Evolutionary conservation across 2,888 invertebrate species (phyloP), one percentile per base, ranked within the genome.

Genomic region (Hedya salicella): DNA sequence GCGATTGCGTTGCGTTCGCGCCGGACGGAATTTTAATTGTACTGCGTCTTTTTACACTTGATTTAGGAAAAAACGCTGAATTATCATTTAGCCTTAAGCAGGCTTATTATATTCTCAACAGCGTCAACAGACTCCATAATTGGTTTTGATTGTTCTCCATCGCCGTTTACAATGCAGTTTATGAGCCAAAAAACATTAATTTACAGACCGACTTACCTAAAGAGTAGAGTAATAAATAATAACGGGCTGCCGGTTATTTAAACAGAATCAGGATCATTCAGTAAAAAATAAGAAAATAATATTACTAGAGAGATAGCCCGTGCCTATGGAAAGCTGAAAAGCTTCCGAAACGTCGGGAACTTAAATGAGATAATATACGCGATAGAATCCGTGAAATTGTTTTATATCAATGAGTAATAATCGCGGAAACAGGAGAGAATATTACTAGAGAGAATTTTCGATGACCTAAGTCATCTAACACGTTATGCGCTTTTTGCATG

Each of bases 11-110:
- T 77, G 73, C 73, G 62, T 57, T 72, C 70, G 73, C 71, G 67
- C 59, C 73, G 75, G 74, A 72, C 77, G 74, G 81, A 78, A 81
- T 83, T 77, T 81, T 82, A 82, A 81, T 80, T 79, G 74, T 76
- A 73, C 71, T 68, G 67, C 67, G 69, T 62, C 57, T 67, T 67
- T 68, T 75, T 76, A 46, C 44, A 32, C 39, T 39, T 17, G 13
- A 46, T 57, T 57, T 57, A 6, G 39, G 40, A 48, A 63, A 63
- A 62, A 48, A 48, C 19, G 19, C n/a, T 39, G 30, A 59, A 49
- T 60, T 25, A 39, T 16, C 62, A 6, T 42, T 50, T 25, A 30
- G 42, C 25, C 13, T 49, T 49, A 49, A 25, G 30, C 49, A 25
- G 21, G 4, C 25, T 30, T 53, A 53, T 14, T 40, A 39, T 53